Percentiles rank a stretch among this genome's conserved stretches.
Evolutionary conservation across 1,140 invertebrate genomes (phyloP).

Genomic region (Stegodyphus dumicola): DNA sequence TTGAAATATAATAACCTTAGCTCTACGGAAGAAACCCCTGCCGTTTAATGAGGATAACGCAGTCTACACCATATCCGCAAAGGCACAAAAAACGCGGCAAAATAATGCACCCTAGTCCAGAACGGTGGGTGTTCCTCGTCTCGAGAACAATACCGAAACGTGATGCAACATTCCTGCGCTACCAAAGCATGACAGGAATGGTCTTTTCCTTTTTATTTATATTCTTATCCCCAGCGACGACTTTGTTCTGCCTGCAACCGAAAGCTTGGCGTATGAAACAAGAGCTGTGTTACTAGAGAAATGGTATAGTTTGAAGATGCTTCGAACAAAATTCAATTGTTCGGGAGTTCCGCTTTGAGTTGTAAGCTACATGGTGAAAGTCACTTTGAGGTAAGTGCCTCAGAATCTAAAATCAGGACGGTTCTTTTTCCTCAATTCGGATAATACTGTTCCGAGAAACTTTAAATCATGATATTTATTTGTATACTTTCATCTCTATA

Average conservation of each 20-base stretch:
- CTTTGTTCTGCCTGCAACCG: neutral
- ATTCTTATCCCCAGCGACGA: neutral
- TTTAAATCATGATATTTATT: too few species aligned
- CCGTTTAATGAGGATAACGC: neutral
- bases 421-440: too few species aligned
- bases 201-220: neutral
- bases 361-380: too few species aligned
- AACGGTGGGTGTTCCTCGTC: neutral
- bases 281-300: neutral
- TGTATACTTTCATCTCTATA: too few species aligned
- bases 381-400: too few species aligned
- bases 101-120: constrained; percentile 14
- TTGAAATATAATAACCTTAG: too few species aligned
- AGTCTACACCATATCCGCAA: neutral
- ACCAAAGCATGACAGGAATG: constrained; percentile 10
- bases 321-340: too few species aligned
- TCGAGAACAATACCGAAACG: constrained; percentile 22
- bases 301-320: neutral
- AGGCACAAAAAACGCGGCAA: neutral
- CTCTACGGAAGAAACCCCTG: neutral
- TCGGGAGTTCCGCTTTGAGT: too few species aligned
- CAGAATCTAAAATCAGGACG: too few species aligned
- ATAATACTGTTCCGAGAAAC: too few species aligned
- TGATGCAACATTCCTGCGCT: constrained; percentile 12
- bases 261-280: neutral